Base-by-base conservation (phyloP, 1,140 invertebrate genomes). In the Pemphigus obesinymphae region DNA sequence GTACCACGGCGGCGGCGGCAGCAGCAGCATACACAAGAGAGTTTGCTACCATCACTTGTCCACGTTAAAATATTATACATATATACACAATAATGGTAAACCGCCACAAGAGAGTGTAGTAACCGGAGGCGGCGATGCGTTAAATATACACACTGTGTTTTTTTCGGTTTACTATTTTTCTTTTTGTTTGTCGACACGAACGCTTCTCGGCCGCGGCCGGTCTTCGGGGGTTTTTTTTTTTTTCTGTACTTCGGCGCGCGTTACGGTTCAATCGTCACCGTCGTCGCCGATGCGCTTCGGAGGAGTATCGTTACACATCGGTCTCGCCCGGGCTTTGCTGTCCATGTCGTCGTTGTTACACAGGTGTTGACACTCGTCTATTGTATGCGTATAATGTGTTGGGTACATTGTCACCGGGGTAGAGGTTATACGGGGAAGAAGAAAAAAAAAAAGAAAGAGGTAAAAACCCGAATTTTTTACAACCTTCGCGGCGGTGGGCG, bases 191-290 rank as follows among this genome's bases (percentile, higher is more conserved):
- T n/a, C n/a, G n/a, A n/a, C n/a, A n/a, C n/a, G n/a, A n/a, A n/a
- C n/a, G n/a, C n/a, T n/a, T n/a, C n/a, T n/a, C n/a, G n/a, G n/a
- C n/a, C n/a, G n/a, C n/a, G n/a, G n/a, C n/a, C n/a, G n/a, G n/a
- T n/a, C n/a, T n/a, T n/a, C n/a, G n/a, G n/a, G n/a, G n/a, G n/a
- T 63, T 66, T 66, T 37, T 11, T 61, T 29, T 3, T 10, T 29
- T 61, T 61, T 61, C 29, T 29, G 20, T 61, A 4, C n/a, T n/a
- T 61, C 58, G 23, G 11, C 63, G 63, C 2, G 17, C 1, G 66
- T 70, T 70, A 70, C 66, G 66, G 66, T 70, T 70, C 66, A 40
- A 70, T 40, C 66, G 66, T 70, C 40, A 70, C 66, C 66, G 66
- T 70, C 40, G 37, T 11, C 66, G 37, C 23, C 40, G 66, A 70